Evolutionary conservation across 30 jellyfish, hydroid and myxozoan genomes (phyloP).

Genomic region (Cassiopea andromeda): DNA sequence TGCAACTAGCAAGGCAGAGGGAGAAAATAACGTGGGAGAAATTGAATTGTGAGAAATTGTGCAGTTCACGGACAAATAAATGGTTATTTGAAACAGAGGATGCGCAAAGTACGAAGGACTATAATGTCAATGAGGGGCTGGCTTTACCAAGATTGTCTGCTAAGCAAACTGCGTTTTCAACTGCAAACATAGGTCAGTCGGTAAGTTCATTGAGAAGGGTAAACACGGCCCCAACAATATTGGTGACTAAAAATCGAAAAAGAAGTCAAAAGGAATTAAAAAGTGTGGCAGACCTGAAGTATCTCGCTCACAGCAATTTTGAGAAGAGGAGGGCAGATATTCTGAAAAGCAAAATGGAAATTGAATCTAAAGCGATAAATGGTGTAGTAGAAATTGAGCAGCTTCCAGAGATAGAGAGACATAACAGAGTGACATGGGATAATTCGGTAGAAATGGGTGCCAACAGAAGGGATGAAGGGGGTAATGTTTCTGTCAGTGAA

Average conservation of each 20-base stretch:
- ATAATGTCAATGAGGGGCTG: neutral
- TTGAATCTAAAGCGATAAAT: neutral
- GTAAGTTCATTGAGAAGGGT: neutral
- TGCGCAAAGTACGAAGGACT: neutral
- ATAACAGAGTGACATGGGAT: neutral
- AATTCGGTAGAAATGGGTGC: neutral
- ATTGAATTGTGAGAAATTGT: constrained; percentile 38
- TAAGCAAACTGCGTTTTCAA: neutral
- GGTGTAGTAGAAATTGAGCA: neutral
- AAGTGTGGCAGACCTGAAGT: neutral
- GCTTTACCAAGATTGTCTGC: neutral
- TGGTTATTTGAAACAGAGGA: constrained; percentile 23
- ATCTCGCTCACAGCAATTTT: neutral
- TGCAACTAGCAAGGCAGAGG: constrained; percentile 19
- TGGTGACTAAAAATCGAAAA: neutral
- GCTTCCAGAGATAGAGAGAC: neutral
- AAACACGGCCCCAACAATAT: neutral
- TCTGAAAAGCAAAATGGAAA: neutral
- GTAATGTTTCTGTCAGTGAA: neutral
- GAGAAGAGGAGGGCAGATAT: too few species aligned
- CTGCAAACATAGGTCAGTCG: neutral
- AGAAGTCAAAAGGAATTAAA: neutral
- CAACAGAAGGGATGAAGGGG: neutral
- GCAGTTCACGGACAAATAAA: constrained; percentile 4
- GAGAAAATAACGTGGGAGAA: constrained; percentile 25